A percentile compares a stretch with the other conserved stretches of the same genome.
These are phyloP conservation scores for Botia almorhae DNA, from an alignment of 2,797 vertebrate genomes.

Conservation along the genomic window DNA sequence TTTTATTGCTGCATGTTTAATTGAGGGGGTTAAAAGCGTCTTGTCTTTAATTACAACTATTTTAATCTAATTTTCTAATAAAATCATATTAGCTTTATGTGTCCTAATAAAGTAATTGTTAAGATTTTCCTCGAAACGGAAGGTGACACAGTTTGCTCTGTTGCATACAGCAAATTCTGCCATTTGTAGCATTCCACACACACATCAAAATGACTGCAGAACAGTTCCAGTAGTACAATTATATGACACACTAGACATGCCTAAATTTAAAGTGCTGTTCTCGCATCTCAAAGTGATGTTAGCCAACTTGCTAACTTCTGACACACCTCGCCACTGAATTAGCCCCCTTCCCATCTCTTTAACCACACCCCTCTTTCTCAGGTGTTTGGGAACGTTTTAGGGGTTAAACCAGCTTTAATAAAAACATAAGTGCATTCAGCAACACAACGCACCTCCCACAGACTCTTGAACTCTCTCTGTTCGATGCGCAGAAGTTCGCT, in stretches of 20 bases:
- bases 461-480: slow-evolving; percentile 95
- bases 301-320: background rate
- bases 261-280: background rate
- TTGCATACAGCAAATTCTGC: background rate
- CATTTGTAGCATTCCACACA: background rate
- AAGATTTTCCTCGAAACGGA: no score
- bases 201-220: background rate
- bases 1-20: no score
- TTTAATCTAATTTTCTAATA: no score
- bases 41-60: no score
- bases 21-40: no score
- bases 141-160: background rate
- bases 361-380: background rate
- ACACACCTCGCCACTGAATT: no score
- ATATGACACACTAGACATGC: background rate
- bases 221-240: background rate
- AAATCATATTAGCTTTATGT: no score
- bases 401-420: background rate
- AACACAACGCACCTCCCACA: slow-evolving; percentile 89
- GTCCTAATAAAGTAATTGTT: no score
- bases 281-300: background rate
- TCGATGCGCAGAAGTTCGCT: slow-evolving; percentile 96
- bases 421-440: slow-evolving; percentile 1
- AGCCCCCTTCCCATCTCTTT: background rate
- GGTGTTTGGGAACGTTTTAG: no score